A percentile compares a stretch with the other conserved stretches of the same genome.
These are phyloP conservation scores for Ursus arctos DNA, from an alignment of 2,113 vertebrate genomes.

Conservation along the genomic window DNA sequence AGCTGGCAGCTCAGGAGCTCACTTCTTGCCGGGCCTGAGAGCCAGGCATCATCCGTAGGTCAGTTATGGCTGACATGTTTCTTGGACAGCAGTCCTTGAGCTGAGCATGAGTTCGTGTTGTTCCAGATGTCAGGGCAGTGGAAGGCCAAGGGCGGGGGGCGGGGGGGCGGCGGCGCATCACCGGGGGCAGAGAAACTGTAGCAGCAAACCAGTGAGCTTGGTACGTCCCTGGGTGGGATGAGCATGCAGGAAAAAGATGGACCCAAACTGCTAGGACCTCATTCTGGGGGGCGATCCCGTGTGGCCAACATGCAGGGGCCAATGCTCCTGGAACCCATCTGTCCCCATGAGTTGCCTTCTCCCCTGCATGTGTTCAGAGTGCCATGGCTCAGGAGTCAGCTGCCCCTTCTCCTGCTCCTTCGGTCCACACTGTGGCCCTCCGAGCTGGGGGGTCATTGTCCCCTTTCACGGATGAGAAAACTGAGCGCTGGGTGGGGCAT, in stretches of 20 bases:
- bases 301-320: not conserved
- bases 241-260: not conserved
- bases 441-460: not conserved
- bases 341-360: not conserved
- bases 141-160: not conserved
- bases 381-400: not conserved
- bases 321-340: rapidly evolving
- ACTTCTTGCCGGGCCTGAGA: not conserved
- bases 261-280: rapidly evolving
- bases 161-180: not conserved
- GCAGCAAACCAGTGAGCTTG: not conserved
- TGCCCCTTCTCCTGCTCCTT: not conserved
- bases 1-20: not conserved
- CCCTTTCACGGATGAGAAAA: not conserved
- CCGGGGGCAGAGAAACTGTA: not conserved
- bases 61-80: not conserved
- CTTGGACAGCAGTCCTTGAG: not conserved
- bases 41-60: not conserved
- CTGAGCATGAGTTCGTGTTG: not conserved
- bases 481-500: not conserved
- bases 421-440: not conserved
- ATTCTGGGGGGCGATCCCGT: rapidly evolving
- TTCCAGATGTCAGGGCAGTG: not conserved
- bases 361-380: not conserved
- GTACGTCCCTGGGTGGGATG: not conserved